These are phyloP conservation scores for Globodera rostochiensis DNA, from an alignment of 1,140 invertebrate genomes.

Conservation along the genomic window DNA sequence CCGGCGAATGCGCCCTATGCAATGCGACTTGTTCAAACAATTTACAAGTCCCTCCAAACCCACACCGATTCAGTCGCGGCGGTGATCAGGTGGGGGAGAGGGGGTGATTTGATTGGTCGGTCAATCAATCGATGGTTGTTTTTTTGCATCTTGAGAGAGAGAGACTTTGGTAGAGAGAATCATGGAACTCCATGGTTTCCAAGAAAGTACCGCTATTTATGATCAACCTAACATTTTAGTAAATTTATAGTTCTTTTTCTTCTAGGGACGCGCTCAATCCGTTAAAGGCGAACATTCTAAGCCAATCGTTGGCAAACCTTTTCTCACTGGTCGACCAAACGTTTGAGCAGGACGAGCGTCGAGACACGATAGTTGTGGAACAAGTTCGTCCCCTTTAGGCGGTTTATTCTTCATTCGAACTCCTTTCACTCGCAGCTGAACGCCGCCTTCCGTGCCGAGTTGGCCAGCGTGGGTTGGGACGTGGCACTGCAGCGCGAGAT, in stretches of 20 bases:
- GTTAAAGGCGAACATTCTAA: constrained; percentile 55
- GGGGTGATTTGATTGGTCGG: too few relatives aligned
- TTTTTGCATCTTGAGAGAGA: too few relatives aligned
- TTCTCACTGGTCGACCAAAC: constrained; percentile 51
- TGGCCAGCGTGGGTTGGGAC: constrained; percentile 55
- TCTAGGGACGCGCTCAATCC: constrained; percentile 52
- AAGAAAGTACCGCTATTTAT: too few relatives aligned
- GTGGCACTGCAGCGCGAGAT: constrained; percentile 49
- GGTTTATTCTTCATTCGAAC: not conserved
- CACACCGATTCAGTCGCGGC: constrained; percentile 46
- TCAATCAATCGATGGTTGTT: too few relatives aligned
- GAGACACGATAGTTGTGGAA: constrained; percentile 49
- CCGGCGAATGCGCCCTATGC: constrained; percentile 50
- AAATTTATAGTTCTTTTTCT: too few relatives aligned
- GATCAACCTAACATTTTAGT: too few relatives aligned
- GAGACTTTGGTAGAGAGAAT: too few relatives aligned
- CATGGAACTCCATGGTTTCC: too few relatives aligned
- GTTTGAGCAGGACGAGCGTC: constrained; percentile 50
- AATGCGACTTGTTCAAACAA: constrained; percentile 53
- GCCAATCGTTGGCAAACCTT: constrained; percentile 52
- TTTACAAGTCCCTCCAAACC: constrained; percentile 48
- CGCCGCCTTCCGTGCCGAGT: constrained; percentile 51
- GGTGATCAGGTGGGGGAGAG: constrained; percentile 20
- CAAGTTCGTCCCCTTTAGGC: constrained; percentile 39
- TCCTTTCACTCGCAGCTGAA: constrained; percentile 44